phyloP scores from a whole-genome alignment of 2,888 invertebrate genomes.

The Chesias legatella region DNA sequence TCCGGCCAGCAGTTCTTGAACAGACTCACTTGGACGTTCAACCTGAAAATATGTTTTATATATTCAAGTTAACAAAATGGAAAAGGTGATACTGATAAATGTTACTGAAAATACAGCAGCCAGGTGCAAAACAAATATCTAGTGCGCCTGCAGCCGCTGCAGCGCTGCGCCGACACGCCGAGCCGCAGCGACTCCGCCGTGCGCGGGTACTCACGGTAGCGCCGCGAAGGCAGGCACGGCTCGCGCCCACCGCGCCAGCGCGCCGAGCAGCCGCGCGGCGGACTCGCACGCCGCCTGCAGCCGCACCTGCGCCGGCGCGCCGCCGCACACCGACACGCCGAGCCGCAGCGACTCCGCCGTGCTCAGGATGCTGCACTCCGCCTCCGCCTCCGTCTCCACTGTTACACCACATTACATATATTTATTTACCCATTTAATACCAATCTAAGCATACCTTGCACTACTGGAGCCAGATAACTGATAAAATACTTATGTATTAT shows the following conservation, averaged over 20 bases:
- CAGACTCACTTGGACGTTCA: slow-evolving; percentile 90
- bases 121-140: not conserved
- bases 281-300: slow-evolving; percentile 97
- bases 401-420: no score
- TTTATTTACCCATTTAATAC: no score
- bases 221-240: slow-evolving; percentile 91
- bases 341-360: slow-evolving; percentile 46
- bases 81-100: no score
- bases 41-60: slow-evolving; percentile 71
- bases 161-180: slow-evolving; percentile 83
- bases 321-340: slow-evolving; percentile 77
- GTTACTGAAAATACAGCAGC: no score
- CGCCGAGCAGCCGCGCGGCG: slow-evolving; percentile 93
- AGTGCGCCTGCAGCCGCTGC: slow-evolving; percentile 90
- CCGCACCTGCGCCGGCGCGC: slow-evolving; percentile 93
- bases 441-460: no score
- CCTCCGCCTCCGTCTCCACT: slow-evolving; percentile 25
- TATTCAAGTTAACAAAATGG: no score
- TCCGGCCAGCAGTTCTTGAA: slow-evolving; percentile 96
- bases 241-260: slow-evolving; percentile 94
- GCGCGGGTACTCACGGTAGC: slow-evolving; percentile 81
- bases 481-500: no score
- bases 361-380: slow-evolving; percentile 44
- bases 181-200: slow-evolving; percentile 46
- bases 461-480: no score